Percentiles rank a stretch among this genome's conserved stretches.
Evolutionary conservation across 1,140 invertebrate species (phyloP).

Genomic region (Aphelenchoides avenae): DNA sequence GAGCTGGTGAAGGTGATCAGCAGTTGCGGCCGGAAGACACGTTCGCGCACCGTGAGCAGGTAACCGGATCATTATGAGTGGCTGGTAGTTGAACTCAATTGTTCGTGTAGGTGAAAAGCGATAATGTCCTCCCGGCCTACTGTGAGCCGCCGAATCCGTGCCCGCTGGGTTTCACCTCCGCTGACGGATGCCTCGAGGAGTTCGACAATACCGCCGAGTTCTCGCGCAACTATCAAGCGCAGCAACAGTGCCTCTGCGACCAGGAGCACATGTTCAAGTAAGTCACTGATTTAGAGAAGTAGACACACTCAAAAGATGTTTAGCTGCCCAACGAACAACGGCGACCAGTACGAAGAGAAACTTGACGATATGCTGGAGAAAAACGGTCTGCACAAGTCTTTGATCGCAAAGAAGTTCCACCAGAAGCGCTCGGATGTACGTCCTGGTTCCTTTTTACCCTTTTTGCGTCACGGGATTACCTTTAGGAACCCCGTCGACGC

Average conservation of each 20-base stretch:
- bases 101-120: slow-evolving; percentile 73
- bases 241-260: slow-evolving; percentile 94
- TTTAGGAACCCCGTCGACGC: slow-evolving; percentile 47
- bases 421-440: slow-evolving; percentile 64
- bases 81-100: slow-evolving; percentile 5
- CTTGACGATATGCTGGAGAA: slow-evolving; percentile 60
- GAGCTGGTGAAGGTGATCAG: slow-evolving; percentile 72
- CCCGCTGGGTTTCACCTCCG: slow-evolving; percentile 68
- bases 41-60: slow-evolving; percentile 66
- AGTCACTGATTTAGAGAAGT: neutral
- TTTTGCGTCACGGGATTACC: slow-evolving; percentile 3
- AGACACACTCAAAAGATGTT: slow-evolving; percentile 11
- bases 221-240: slow-evolving; percentile 84
- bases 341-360: slow-evolving; percentile 60
- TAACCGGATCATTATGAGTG: no score
- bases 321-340: slow-evolving; percentile 51
- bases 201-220: slow-evolving; percentile 94
- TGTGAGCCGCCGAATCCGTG: slow-evolving; percentile 98
- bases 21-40: slow-evolving; percentile 67
- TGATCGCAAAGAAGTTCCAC: slow-evolving; percentile 76
- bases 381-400: slow-evolving; percentile 66
- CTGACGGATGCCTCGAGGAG: slow-evolving; percentile 80
- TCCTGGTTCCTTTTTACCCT: slow-evolving; percentile 2
- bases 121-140: slow-evolving; percentile 87
- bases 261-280: slow-evolving; percentile 97